These are phyloP conservation scores for Koerneria pararmatus DNA, from an alignment of 2,888 invertebrate genomes.

Conservation along the genomic window DNA sequence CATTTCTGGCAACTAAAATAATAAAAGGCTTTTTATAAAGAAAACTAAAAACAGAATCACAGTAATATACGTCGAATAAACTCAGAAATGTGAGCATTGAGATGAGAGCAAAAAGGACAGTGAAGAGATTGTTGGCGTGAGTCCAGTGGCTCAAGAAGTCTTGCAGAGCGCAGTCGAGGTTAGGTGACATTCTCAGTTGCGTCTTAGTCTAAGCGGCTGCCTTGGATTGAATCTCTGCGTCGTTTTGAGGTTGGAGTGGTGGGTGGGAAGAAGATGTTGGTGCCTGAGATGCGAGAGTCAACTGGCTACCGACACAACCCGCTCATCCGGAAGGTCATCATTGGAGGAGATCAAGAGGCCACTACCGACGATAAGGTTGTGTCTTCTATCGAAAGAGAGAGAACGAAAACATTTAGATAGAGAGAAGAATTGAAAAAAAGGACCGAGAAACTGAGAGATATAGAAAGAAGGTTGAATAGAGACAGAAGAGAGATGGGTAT, in stretches of 20 bases:
- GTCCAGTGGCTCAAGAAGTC: conserved; percentile 31
- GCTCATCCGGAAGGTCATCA: conserved; percentile 41
- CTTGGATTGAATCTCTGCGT: neutral
- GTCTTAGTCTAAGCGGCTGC: neutral
- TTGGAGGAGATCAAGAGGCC: conserved; percentile 43
- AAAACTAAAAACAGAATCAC: too few species aligned
- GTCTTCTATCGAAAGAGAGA: neutral
- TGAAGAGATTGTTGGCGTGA: conserved; percentile 36
- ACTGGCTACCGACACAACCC: conserved; percentile 33
- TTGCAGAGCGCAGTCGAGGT: conserved; percentile 35
- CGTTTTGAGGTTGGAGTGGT: conserved; percentile 30
- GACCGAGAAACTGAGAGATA: too few species aligned
- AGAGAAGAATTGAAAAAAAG: too few species aligned
- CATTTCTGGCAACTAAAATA: too few species aligned
- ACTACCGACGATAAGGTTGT: conserved; percentile 47
- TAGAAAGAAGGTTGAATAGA: too few species aligned
- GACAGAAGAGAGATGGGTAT: too few species aligned
- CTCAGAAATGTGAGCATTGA: neutral
- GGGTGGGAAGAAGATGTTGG: conserved; percentile 32
- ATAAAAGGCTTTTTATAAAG: too few species aligned
- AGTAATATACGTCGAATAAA: neutral
- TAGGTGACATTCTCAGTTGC: neutral
- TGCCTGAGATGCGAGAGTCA: conserved; percentile 35
- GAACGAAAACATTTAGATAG: too few species aligned
- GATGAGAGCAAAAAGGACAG: conserved; percentile 23